Percentiles rank a stretch among this genome's conserved stretches.
These are phyloP conservation scores for Manacus vitellinus DNA, from an alignment of 2,113 vertebrate species.

Conservation along the genomic window DNA sequence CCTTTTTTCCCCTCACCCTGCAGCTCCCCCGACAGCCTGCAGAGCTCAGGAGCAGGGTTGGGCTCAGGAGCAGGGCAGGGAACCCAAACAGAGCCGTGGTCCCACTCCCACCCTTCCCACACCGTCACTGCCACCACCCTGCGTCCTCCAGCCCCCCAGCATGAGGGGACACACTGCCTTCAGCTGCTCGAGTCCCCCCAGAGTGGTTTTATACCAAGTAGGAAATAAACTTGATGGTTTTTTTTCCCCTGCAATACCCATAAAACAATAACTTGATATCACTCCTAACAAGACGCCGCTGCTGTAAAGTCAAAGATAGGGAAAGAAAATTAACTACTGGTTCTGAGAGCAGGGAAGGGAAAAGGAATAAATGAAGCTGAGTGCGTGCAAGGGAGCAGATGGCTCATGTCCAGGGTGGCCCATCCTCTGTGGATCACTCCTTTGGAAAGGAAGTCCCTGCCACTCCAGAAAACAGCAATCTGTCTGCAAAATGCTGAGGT, in stretches of 20 bases:
- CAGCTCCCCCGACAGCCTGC: background rate
- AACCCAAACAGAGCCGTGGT: background rate
- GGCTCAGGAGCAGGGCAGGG: background rate
- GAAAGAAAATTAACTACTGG: slow-evolving; percentile 45
- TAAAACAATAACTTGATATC: slow-evolving; percentile 34
- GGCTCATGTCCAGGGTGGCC: background rate
- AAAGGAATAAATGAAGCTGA: background rate
- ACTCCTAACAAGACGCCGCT: background rate
- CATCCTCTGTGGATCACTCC: background rate
- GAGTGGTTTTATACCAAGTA: background rate
- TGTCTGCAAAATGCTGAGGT: background rate
- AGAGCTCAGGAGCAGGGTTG: background rate
- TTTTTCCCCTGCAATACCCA: background rate
- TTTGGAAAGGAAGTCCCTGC: background rate
- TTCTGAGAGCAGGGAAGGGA: background rate
- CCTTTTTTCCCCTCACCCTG: background rate
- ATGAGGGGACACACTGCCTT: accelerated
- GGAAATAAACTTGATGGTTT: background rate
- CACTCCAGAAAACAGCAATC: background rate
- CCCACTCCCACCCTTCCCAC: background rate
- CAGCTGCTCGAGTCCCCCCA: background rate
- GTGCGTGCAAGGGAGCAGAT: background rate
- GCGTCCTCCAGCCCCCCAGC: background rate
- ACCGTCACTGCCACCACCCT: accelerated
- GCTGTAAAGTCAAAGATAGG: slow-evolving; percentile 6